Conservation (phyloP, 2,888 invertebrate species). For the Falcaria lacertinaria region DNA sequence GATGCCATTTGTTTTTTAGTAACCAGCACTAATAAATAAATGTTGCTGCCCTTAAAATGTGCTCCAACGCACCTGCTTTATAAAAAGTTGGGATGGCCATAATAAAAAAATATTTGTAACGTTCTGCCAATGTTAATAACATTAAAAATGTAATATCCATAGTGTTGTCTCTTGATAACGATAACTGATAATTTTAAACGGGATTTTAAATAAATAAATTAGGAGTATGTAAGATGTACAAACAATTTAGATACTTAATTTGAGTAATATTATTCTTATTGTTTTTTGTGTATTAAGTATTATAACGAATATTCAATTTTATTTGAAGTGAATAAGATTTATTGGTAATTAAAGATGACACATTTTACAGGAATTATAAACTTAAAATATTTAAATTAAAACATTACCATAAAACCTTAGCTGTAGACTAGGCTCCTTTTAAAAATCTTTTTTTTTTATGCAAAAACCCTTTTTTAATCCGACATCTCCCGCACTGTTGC, state of each 20-base stretch:
- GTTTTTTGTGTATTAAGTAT: too few species aligned
- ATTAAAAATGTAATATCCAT: slow-evolving; percentile 2
- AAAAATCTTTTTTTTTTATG: slow-evolving; percentile 2
- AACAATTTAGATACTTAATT: too few species aligned
- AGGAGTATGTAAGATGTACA: too few species aligned
- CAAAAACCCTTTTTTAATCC: slow-evolving; percentile 23
- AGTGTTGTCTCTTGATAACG: background rate
- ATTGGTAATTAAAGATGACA: too few species aligned
- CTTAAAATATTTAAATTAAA: too few species aligned
- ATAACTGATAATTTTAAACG: background rate
- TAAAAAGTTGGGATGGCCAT: slow-evolving; percentile 55
- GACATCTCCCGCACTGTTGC: slow-evolving; percentile 22
- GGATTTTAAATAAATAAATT: background rate
- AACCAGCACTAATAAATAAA: slow-evolving; percentile 47
- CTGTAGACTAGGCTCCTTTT: too few species aligned
- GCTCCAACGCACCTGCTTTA: slow-evolving; percentile 56
- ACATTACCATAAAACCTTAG: too few species aligned
- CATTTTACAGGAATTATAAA: too few species aligned
- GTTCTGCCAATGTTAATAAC: slow-evolving; percentile 32
- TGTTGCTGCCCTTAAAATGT: slow-evolving; percentile 45
- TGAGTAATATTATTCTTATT: too few species aligned
- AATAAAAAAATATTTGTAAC: slow-evolving; percentile 39
- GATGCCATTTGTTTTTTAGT: slow-evolving; percentile 55
- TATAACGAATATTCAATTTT: too few species aligned
- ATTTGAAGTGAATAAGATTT: too few species aligned